Conservation (phyloP, 2,113 vertebrate species). For the Chroicocephalus ridibundus region DNA sequence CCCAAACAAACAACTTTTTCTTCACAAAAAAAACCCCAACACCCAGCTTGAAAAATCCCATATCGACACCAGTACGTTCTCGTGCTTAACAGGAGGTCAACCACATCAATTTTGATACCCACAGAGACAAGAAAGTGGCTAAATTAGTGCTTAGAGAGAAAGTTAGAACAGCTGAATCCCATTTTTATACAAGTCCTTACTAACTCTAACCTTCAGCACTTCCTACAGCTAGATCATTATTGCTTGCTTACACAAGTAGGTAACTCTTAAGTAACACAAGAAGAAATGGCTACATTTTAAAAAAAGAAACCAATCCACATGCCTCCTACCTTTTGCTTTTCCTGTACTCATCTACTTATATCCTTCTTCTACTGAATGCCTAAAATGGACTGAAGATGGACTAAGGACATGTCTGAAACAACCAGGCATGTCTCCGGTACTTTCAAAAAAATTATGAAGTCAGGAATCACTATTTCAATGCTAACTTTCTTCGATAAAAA, state of each 20-base stretch:
- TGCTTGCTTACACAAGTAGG: neutral
- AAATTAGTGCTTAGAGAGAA: neutral
- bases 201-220: neutral
- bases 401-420: constrained; percentile 14
- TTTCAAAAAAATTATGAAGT: neutral
- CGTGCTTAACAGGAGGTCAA: neutral
- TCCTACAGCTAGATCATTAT: neutral
- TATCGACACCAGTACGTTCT: neutral
- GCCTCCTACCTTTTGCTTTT: constrained; percentile 32
- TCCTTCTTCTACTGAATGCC: constrained; percentile 40
- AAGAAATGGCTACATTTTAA: neutral
- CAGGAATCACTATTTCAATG: neutral
- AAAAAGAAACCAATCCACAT: neutral
- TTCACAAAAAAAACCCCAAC: neutral
- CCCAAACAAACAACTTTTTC: neutral
- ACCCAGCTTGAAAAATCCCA: neutral
- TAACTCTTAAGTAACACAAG: neutral
- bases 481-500: neutral
- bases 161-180: neutral
- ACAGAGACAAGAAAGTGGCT: neutral
- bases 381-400: constrained; percentile 34
- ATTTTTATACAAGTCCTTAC: neutral
- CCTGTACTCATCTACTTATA: constrained; percentile 41
- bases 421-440: neutral
- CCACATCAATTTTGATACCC: neutral